Evolutionary conservation across 2,888 invertebrate species (phyloP).

Genomic region (Nesidiocoris tenuis): DNA sequence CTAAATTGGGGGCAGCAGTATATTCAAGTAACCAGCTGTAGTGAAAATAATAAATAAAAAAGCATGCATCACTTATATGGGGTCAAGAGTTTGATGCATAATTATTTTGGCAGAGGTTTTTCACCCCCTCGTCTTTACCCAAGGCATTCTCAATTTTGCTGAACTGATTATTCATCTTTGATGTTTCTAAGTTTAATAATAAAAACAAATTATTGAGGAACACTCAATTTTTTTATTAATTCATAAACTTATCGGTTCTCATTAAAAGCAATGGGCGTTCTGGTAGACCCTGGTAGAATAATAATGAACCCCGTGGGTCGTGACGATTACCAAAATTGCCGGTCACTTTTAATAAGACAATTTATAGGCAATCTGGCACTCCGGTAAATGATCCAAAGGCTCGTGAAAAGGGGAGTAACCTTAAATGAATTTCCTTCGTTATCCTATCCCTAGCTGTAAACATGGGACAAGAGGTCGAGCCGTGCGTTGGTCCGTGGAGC

Average conservation of each 20-base stretch:
- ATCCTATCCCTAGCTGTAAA: neutral
- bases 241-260: neutral
- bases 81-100: too few species aligned
- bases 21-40: too few species aligned
- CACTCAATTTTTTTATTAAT: too few species aligned
- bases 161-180: too few species aligned
- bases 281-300: neutral
- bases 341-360: slow-evolving; percentile 29
- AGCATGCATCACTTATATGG: too few species aligned
- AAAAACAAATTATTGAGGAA: too few species aligned
- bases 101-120: too few species aligned
- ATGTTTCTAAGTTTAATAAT: too few species aligned
- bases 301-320: neutral
- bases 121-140: too few species aligned
- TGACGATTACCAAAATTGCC: neutral
- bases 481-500: neutral
- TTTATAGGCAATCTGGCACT: slow-evolving; percentile 22
- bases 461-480: neutral
- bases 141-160: too few species aligned
- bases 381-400: slow-evolving; percentile 2
- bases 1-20: too few species aligned
- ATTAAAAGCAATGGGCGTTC: neutral
- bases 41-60: too few species aligned
- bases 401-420: neutral
- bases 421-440: neutral